Conservation (phyloP, 2,797 vertebrate species). For the Trichosurus vulpecula region DNA sequence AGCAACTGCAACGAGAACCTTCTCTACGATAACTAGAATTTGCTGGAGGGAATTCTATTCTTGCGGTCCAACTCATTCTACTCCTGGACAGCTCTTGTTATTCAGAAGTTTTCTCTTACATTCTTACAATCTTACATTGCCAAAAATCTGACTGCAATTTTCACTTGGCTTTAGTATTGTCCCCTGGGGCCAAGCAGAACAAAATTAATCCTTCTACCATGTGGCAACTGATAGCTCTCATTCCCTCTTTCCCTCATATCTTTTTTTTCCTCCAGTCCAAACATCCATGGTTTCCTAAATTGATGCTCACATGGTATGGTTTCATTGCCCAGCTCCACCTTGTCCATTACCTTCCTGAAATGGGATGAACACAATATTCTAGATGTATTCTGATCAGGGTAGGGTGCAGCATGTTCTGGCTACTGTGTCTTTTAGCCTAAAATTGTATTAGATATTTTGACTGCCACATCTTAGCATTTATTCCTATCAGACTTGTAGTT, state of each 20-base stretch:
- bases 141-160: background rate
- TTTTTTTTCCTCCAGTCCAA: background rate
- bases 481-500: background rate
- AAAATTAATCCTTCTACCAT: background rate
- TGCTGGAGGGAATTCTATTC: background rate
- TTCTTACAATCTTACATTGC: too few species aligned
- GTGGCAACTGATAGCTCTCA: background rate
- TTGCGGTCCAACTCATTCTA: background rate
- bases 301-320: background rate
- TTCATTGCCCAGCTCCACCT: background rate
- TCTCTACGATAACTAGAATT: background rate
- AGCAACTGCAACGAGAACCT: background rate
- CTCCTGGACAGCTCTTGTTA: background rate
- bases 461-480: background rate
- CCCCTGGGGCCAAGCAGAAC: background rate
- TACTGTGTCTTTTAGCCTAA: background rate
- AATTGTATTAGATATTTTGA: background rate
- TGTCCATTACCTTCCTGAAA: background rate
- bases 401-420: background rate
- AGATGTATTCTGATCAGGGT: background rate
- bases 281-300: background rate
- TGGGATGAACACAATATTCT: background rate
- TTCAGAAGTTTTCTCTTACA: background rate
- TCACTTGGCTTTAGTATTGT: background rate
- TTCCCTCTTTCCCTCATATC: background rate